Evolutionary conservation across 2,113 vertebrate species (phyloP), one percentile per base, ranked within the genome.

Genomic region (Machaerirhynchus nigripectus): DNA sequence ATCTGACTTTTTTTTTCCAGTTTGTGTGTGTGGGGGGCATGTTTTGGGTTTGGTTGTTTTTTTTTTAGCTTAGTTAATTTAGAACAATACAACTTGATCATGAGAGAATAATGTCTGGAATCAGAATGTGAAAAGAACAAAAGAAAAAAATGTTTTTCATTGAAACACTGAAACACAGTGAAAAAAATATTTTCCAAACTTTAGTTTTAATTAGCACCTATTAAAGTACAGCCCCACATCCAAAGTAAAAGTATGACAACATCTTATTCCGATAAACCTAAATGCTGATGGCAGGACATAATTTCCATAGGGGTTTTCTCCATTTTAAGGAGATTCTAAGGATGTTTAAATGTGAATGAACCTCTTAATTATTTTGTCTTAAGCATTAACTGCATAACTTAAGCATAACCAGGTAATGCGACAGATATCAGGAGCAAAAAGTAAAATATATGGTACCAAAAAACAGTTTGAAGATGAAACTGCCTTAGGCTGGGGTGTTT

Each of bases 1-100:
- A 65, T 6, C 3, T 9, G 63, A 39, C 23, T 49, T 15, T 49
- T 40, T 40, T 40, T 42, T 40, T 39, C 39, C 30, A 12, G 3
- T 84, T 55, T 52, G 19, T 30, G 4, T 24, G 7, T 23, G 9
- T 37, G 9, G 46, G 6, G 6, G 4, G 40, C 6, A 15, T 30
- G 7, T 11, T 40, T 42, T 24, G 16, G 5, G 1, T 7, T 31
- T 35, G 5, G 1, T 7, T 31, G 27, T n/a, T 10, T 35, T 39
- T 23, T 42, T 59, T 23, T 46, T 39, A 26, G 24, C 40, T 57
- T 63, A 68, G 11, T 40, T 84, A n/a, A 26, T 60, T 86, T 71
- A 80, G 27, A 61, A 80, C 14, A 63, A 44, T 63, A 55, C 63
- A 71, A 57, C 13, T 37, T 79, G n/a, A 67, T 86, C 15, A 52